These are phyloP conservation scores for Seira ritae DNA, from an alignment of 2,888 invertebrate genomes.

Conservation along the genomic window DNA sequence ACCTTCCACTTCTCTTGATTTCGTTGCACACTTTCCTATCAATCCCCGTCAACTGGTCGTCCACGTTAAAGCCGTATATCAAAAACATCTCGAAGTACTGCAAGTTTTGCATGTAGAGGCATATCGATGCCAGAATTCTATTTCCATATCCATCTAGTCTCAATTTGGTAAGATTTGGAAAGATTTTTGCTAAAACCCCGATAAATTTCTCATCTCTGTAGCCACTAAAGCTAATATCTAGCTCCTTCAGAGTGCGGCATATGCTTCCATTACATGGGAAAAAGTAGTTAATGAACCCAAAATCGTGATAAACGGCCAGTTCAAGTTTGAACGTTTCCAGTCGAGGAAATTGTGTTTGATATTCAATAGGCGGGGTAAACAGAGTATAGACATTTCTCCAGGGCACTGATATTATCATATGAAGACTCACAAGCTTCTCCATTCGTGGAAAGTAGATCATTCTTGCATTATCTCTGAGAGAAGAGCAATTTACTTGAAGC, in stretches of 20 bases:
- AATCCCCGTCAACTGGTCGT: constrained; percentile 67
- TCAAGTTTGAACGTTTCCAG: constrained; percentile 65
- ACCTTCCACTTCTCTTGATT: constrained; percentile 43
- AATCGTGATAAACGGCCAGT: constrained; percentile 66
- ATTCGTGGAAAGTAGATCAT: constrained; percentile 63
- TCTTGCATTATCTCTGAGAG: constrained; percentile 54
- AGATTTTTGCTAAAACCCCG: constrained; percentile 52
- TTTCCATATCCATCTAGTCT: constrained; percentile 67
- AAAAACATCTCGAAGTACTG: constrained; percentile 62
- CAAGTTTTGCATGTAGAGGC: constrained; percentile 60
- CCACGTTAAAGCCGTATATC: constrained; percentile 69
- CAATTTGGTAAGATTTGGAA: constrained; percentile 58
- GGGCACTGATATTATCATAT: constrained; percentile 65
- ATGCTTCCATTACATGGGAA: constrained; percentile 46
- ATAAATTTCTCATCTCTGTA: constrained; percentile 68
- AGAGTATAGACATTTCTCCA: constrained; percentile 64
- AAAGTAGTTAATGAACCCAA: constrained; percentile 65
- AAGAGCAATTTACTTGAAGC: constrained; percentile 65
- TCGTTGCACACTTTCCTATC: constrained; percentile 49
- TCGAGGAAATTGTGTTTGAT: constrained; percentile 53
- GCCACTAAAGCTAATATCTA: constrained; percentile 67
- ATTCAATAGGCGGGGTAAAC: constrained; percentile 62
- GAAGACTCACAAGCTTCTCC: constrained; percentile 54
- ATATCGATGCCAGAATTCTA: constrained; percentile 63
- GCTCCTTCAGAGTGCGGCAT: constrained; percentile 46